Evolutionary conservation across 2,113 vertebrate genomes (phyloP).

Genomic region (Eulemur macaco): DNA sequence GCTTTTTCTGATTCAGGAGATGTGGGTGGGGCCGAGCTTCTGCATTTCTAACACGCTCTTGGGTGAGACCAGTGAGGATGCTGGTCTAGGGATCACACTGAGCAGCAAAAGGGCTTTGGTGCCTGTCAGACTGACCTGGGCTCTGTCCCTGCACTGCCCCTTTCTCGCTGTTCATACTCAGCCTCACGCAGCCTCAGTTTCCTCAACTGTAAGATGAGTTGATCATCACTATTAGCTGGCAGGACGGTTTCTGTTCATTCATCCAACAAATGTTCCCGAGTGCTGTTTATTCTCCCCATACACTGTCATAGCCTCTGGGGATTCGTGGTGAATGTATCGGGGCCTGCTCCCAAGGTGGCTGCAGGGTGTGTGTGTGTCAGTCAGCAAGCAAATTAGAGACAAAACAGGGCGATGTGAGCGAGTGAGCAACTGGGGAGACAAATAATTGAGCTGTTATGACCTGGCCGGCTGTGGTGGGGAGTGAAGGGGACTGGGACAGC

Average conservation of each 20-base stretch:
- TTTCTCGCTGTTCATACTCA: not conserved
- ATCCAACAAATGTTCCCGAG: not conserved
- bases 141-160: not conserved
- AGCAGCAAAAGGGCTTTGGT: not conserved
- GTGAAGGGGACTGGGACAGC: not conserved
- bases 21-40: not conserved
- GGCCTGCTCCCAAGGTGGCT: not conserved
- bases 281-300: fast-evolving
- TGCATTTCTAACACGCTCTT: not conserved
- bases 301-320: not conserved
- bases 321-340: not conserved
- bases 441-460: not conserved
- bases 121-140: not conserved
- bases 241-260: not conserved
- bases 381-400: not conserved
- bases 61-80: not conserved
- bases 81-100: not conserved
- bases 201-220: not conserved
- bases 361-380: not conserved
- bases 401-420: not conserved
- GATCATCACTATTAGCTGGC: not conserved
- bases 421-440: not conserved
- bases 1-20: not conserved
- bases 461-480: not conserved
- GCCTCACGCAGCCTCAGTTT: not conserved